Percentiles rank a stretch among this genome's conserved stretches.
Evolutionary conservation across 2,888 invertebrate species (phyloP).

Genomic region (Chaetogeoica ovagalla): DNA sequence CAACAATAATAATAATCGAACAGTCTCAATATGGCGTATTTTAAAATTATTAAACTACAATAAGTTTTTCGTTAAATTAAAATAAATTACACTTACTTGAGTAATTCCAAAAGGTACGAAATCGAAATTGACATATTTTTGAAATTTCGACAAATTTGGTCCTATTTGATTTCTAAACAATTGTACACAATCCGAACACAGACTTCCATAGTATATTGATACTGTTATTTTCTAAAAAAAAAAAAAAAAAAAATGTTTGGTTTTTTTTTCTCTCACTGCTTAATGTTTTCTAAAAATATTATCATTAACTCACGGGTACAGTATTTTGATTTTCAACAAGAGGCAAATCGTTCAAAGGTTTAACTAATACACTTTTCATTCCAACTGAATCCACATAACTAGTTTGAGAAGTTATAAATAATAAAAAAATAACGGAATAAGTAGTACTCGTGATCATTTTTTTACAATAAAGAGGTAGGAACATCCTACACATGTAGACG

Average conservation of each 20-base stretch:
- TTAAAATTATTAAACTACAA: no score
- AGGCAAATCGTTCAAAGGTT: constrained; percentile 1
- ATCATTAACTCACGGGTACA: constrained; percentile 11
- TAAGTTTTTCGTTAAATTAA: no score
- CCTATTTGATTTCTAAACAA: constrained; percentile 45
- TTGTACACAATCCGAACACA: constrained; percentile 3
- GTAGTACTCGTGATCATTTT: constrained; percentile 12
- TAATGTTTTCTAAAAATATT: no score
- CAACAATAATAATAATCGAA: no score
- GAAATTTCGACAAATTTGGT: constrained; percentile 32
- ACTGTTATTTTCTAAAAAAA: constrained; percentile 31
- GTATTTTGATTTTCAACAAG: constrained; percentile 31
- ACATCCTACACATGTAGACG: background rate
- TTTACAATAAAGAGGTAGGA: background rate
- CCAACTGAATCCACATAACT: background rate
- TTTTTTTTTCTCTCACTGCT: no score
- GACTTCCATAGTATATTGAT: constrained; percentile 43
- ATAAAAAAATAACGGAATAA: background rate
- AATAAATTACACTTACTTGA: constrained; percentile 37
- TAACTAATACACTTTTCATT: background rate
- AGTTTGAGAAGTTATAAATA: background rate
- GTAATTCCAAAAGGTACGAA: constrained; percentile 49
- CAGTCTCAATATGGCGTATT: no score
- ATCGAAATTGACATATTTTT: constrained; percentile 48
- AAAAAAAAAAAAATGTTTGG: no score